Conservation (phyloP, 2,888 invertebrate genomes). For the Xylocampa areola region DNA sequence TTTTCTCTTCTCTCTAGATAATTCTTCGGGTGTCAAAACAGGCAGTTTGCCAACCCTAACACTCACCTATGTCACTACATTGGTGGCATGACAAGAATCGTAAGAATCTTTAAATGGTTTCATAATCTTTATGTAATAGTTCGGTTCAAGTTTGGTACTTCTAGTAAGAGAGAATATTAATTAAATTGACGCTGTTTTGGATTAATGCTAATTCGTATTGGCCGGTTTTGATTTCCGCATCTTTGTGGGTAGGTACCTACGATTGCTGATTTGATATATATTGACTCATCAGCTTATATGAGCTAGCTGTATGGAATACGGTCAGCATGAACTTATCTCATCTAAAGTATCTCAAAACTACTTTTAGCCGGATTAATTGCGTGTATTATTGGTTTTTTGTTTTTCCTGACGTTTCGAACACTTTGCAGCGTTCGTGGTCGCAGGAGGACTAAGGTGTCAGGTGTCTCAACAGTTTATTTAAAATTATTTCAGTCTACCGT, state of each 20-base stretch:
- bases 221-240: background rate
- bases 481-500: too few relatives aligned
- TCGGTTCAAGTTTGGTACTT: conserved; percentile 10
- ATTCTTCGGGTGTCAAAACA: background rate
- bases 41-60: conserved; percentile 27
- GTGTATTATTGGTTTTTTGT: too few relatives aligned
- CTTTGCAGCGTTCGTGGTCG: too few relatives aligned
- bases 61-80: conserved; percentile 22
- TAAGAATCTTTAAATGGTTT: conserved; percentile 54
- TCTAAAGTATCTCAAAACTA: too few relatives aligned
- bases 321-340: too few relatives aligned
- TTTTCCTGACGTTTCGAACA: too few relatives aligned
- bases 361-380: too few relatives aligned
- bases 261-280: background rate
- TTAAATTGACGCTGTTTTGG: conserved; percentile 16
- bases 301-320: too few relatives aligned
- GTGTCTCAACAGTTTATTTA: too few relatives aligned
- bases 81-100: conserved; percentile 59
- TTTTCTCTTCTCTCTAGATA: background rate
- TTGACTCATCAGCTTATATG: background rate
- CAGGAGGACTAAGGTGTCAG: too few relatives aligned
- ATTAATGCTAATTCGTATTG: conserved; percentile 15
- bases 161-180: conserved; percentile 41
- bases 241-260: background rate
- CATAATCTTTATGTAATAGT: conserved; percentile 53